Percentiles rank a stretch among this genome's conserved stretches.
Conservation (phyloP, 2,888 invertebrate species). For the Hypercompe scribonia region DNA sequence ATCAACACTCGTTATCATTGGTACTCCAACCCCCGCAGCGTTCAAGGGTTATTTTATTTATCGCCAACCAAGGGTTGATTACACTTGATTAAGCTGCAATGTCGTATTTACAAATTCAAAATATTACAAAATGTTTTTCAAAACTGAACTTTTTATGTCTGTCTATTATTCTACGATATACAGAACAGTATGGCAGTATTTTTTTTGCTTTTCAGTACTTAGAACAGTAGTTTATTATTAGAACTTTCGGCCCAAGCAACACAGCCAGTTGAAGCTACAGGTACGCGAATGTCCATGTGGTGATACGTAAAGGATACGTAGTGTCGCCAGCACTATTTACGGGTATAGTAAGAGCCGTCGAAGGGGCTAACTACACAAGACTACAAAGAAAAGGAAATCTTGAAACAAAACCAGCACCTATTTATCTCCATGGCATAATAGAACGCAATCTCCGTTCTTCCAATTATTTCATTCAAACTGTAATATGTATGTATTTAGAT, state of each 20-base stretch:
- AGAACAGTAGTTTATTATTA: neutral
- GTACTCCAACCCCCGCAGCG: conserved; percentile 42
- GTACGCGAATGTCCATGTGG: too few relatives aligned
- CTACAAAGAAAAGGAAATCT: too few relatives aligned
- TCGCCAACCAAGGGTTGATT: conserved; percentile 42
- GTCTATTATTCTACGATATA: neutral
- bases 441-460: too few relatives aligned
- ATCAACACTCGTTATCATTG: conserved; percentile 45
- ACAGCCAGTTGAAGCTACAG: too few relatives aligned
- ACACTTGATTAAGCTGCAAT: conserved; percentile 53
- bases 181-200: neutral
- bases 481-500: too few relatives aligned
- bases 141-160: conserved; percentile 25
- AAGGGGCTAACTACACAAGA: too few relatives aligned
- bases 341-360: too few relatives aligned
- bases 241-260: neutral
- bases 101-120: conserved; percentile 31
- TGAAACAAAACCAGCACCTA: too few relatives aligned
- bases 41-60: conserved; percentile 53
- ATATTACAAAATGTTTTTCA: conserved; percentile 17
- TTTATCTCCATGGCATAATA: too few relatives aligned
- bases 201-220: neutral
- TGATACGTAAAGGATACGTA: too few relatives aligned
- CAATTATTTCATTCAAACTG: too few relatives aligned
- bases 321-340: too few relatives aligned